phyloP scores from a whole-genome alignment of 1,140 invertebrate genomes.

The Solen grandis region DNA sequence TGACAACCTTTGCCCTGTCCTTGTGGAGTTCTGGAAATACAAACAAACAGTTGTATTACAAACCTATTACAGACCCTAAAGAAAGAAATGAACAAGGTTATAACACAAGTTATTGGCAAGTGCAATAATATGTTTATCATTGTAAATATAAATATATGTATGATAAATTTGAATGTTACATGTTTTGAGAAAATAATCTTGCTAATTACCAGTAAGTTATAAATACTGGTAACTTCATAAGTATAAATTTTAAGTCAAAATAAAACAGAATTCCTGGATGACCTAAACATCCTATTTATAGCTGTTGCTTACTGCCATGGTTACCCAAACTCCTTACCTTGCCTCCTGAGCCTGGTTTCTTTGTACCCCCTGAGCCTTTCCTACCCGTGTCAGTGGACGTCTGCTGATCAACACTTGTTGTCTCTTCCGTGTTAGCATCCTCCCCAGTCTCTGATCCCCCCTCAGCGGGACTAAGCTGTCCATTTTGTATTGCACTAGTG shows the following conservation, averaged over 20 bases:
- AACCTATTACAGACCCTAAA: neutral
- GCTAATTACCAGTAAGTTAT: neutral
- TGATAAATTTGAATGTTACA: neutral
- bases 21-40: constrained; percentile 27
- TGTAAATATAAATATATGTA: too few relatives aligned
- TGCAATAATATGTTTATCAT: neutral
- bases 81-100: neutral
- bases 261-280: neutral
- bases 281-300: neutral
- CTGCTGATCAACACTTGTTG: constrained; percentile 21
- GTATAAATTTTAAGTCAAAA: neutral
- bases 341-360: constrained; percentile 64
- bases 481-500: constrained; percentile 62
- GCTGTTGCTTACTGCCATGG: neutral
- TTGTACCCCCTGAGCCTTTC: constrained; percentile 59
- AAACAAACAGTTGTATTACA: neutral
- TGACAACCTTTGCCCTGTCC: neutral
- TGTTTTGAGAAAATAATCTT: neutral
- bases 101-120: neutral
- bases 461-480: neutral
- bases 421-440: constrained; percentile 10
- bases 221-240: neutral
- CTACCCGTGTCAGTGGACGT: constrained; percentile 6
- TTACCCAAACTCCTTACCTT: constrained; percentile 16
- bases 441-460: neutral